These are phyloP conservation scores for Nyctibius bracteatus DNA, from an alignment of 2,113 vertebrate species.

Conservation along the genomic window DNA sequence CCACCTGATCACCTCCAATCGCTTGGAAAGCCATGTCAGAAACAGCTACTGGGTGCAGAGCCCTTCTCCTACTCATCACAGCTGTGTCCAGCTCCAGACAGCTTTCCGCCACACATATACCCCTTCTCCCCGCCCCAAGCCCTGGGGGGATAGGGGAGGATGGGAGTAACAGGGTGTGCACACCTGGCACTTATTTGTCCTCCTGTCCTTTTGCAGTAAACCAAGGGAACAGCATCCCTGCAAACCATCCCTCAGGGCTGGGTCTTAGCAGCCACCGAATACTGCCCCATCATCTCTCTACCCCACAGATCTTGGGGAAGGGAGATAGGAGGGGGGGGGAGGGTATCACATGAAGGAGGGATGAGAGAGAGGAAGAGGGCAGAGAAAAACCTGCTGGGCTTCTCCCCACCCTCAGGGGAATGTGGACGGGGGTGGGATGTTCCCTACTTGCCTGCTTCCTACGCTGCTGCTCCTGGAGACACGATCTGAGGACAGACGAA, in stretches of 20 bases:
- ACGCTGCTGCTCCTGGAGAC: slow-evolving; percentile 30
- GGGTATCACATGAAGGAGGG: neutral
- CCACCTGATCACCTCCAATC: neutral
- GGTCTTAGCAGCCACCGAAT: accelerated
- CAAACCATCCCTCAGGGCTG: accelerated
- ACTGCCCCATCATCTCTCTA: neutral
- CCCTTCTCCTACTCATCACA: neutral
- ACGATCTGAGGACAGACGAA: neutral
- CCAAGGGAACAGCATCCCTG: neutral
- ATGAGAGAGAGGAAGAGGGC: neutral
- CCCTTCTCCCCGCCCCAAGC: too few species aligned
- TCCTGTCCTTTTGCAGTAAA: neutral
- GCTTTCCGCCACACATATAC: neutral
- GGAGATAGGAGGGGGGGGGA: neutral
- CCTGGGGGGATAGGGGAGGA: neutral
- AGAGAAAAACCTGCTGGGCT: neutral
- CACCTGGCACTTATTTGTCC: neutral
- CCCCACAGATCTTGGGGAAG: neutral
- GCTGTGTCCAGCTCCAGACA: neutral
- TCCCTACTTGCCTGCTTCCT: slow-evolving; percentile 44
- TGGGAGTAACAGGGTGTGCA: neutral
- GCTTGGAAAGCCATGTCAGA: neutral
- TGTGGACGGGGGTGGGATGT: neutral
- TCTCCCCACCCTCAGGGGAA: neutral
- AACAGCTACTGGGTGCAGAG: neutral